Percentiles rank a stretch among this genome's conserved stretches.
Conservation (phyloP, 2,797 vertebrate species). For the Eulemur mongoz region DNA sequence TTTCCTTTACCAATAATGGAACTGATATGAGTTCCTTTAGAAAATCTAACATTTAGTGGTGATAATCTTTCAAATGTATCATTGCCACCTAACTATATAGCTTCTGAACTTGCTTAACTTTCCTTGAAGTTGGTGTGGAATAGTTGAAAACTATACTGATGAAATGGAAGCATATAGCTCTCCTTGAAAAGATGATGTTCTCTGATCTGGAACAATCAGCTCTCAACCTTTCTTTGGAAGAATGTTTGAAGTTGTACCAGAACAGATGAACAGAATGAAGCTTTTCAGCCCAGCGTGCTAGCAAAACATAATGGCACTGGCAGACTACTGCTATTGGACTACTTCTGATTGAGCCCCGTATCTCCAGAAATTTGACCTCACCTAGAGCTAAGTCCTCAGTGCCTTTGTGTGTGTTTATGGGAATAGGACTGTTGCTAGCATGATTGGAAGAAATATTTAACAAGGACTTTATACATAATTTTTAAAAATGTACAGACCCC, state of each 20-base stretch:
- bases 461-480: not conserved
- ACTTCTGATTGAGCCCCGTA: not conserved
- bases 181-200: not conserved
- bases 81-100: not conserved
- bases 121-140: slow-evolving; percentile 37
- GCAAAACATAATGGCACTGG: not conserved
- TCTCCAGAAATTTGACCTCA: slow-evolving; percentile 54
- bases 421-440: slow-evolving; percentile 12
- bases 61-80: slow-evolving; percentile 31
- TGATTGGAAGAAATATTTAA: slow-evolving; percentile 46
- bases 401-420: slow-evolving; percentile 11
- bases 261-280: slow-evolving; percentile 10
- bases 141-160: slow-evolving; percentile 16
- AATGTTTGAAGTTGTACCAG: not conserved
- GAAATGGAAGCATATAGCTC: slow-evolving; percentile 50
- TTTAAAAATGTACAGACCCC: slow-evolving; percentile 25
- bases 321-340: not conserved
- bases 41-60: slow-evolving; percentile 34
- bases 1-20: slow-evolving; percentile 24
- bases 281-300: not conserved
- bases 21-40: slow-evolving; percentile 49
- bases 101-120: not conserved
- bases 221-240: slow-evolving; percentile 21
- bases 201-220: slow-evolving; percentile 66
- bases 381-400: not conserved